Evolutionary conservation across 2,888 invertebrate species (phyloP), one percentile per base, ranked within the genome.

Genomic region (Baronia brevicornis): DNA sequence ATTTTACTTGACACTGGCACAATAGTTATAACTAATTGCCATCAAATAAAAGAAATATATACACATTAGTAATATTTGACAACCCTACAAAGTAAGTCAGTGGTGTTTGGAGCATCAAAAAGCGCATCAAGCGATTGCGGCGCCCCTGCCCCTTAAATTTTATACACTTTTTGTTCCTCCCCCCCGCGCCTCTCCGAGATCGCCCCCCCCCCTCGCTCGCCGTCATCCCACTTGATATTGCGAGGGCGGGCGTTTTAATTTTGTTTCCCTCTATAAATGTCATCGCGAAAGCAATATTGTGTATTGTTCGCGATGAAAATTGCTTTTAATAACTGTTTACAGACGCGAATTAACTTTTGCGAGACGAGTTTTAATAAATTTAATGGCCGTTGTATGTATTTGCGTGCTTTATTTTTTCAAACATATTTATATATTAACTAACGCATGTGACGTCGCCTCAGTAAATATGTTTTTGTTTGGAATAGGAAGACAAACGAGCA

Each of bases 111-210:
- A 36, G 39, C 39, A 51, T 60, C 63, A 62, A 73, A 75, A 77
- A 69, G 74, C 74, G 65, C 74, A 75, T 77, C 74, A 72, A 60
- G 50, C 52, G 68, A 70, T 72, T 71, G 69, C 36, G 67, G 67
- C 44, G 44, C 52, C 45, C 43, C 20, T 20, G 25, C 22, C 28
- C 35, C 43, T 42, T 38, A 46, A 44, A 52, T 51, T 57, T 54
- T 51, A 44, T 48, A 51, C 50, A 46, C 43, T 45, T 61, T 56
- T 58, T 56, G 48, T 37, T 36, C 18, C 37, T 21, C 28, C 24
- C 39, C 32, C 38, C 33, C 38, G 28, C 39, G 34, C 32, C 15
- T 27, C 33, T 32, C 36, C 20, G 11, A 23, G 28, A 26, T 18
- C 13, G 7, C 30, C 34, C 30, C 8, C 18, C 13, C 20, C 7